Conservation (phyloP, 2,113 vertebrate genomes). For the Dasyornis broadbenti region DNA sequence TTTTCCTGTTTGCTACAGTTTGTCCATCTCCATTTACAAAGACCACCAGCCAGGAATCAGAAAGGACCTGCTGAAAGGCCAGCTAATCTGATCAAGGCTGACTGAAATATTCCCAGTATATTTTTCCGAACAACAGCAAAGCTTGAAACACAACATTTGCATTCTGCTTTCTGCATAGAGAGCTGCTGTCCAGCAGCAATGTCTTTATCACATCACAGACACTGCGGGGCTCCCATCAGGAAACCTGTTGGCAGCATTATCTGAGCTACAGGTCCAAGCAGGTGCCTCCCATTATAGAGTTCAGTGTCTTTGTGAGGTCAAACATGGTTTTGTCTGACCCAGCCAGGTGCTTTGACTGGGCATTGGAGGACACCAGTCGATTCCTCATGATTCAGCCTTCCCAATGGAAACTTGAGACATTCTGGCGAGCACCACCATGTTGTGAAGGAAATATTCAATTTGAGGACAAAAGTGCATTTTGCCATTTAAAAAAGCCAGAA, state of each 20-base stretch:
- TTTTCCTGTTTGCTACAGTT: neutral
- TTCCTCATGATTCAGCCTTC: neutral
- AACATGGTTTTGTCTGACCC: neutral
- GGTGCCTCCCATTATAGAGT: neutral
- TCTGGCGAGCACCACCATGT: neutral
- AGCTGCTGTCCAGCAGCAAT: neutral
- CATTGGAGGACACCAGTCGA: neutral
- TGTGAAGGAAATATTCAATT: conserved; percentile 31
- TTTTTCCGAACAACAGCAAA: neutral
- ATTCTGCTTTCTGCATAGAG: neutral
- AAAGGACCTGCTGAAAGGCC: neutral
- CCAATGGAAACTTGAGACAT: neutral
- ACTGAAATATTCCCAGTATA: neutral
- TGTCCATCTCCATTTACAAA: neutral
- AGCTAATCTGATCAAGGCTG: neutral
- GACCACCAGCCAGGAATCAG: neutral
- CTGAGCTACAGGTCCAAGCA: neutral
- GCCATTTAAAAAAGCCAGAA: neutral
- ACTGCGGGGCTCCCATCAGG: neutral
- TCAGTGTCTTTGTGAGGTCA: neutral
- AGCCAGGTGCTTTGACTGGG: neutral
- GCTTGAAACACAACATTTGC: neutral
- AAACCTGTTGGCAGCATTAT: neutral
- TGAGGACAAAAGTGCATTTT: neutral
- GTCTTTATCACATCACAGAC: neutral